These are phyloP conservation scores for Aleiodes sp. DNA, from an alignment of 1,140 invertebrate genomes.

Conservation along the genomic window DNA sequence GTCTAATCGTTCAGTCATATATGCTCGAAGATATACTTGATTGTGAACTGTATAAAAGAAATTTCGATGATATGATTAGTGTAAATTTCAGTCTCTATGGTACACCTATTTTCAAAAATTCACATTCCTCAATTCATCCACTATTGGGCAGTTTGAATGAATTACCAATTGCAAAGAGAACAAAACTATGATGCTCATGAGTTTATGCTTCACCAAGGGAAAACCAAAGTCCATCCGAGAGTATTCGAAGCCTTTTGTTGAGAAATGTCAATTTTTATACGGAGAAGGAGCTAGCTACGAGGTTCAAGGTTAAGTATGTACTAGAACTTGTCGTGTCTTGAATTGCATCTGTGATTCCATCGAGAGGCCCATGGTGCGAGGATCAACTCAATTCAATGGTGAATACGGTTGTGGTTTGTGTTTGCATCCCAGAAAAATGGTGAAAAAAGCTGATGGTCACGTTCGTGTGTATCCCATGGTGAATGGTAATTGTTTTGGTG, in stretches of 20 bases:
- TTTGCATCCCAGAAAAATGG: constrained; percentile 32
- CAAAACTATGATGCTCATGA: constrained; percentile 34
- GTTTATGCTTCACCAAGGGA: constrained; percentile 37
- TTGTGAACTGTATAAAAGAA: constrained; percentile 33
- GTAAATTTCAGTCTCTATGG: constrained; percentile 42
- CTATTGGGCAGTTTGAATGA: constrained; percentile 40
- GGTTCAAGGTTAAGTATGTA: constrained; percentile 36
- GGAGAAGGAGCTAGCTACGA: too few relatives aligned
- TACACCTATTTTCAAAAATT: constrained; percentile 37
- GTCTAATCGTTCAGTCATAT: constrained; percentile 24
- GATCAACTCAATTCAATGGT: constrained; percentile 35
- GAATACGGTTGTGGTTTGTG: constrained; percentile 39
- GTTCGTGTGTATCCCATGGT: constrained; percentile 18
- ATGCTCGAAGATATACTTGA: constrained; percentile 38
- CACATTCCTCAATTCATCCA: constrained; percentile 32
- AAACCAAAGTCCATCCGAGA: constrained; percentile 40
- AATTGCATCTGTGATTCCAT: constrained; percentile 38
- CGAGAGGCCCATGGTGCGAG: constrained; percentile 27
- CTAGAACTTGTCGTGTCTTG: constrained; percentile 32
- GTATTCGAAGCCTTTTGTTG: constrained; percentile 41
- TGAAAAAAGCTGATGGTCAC: constrained; percentile 25
- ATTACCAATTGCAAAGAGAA: constrained; percentile 12
- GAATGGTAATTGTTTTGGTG: not conserved
- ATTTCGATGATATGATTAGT: constrained; percentile 22
- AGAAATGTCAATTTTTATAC: constrained; percentile 31